Evolutionary conservation across 2,797 vertebrate genomes (phyloP).

Genomic region (Chrysolophus pictus): DNA sequence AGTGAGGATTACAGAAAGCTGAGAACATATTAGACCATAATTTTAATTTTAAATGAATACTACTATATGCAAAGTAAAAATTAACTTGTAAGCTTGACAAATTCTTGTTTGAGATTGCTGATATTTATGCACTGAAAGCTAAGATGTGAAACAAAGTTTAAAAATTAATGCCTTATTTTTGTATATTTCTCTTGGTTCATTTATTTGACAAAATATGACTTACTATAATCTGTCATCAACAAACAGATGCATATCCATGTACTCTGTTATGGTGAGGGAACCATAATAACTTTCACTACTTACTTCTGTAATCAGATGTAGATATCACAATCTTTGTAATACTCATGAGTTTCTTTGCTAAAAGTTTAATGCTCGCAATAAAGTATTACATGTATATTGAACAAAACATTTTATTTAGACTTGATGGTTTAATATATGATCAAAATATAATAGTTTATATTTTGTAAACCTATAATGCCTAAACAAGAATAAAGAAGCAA

Average conservation of each 20-base stretch:
- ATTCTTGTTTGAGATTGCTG: not conserved
- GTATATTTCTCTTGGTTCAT: not conserved
- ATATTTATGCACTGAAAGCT: not conserved
- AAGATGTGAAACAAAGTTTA: not conserved
- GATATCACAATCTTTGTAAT: not conserved
- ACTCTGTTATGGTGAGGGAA: not conserved
- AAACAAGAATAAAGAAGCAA: not conserved
- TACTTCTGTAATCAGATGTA: not conserved
- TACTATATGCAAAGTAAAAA: not conserved
- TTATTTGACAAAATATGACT: not conserved
- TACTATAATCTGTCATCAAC: not conserved
- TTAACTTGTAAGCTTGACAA: not conserved
- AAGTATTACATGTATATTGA: not conserved
- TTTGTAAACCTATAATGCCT: not conserved
- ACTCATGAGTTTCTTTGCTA: not conserved
- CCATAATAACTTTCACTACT: not conserved
- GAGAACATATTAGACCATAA: not conserved
- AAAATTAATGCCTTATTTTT: not conserved
- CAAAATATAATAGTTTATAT: slow-evolving; percentile 1
- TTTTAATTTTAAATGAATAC: slow-evolving; percentile 24
- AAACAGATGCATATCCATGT: not conserved
- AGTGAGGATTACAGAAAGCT: not conserved
- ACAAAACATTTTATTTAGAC: slow-evolving; percentile 2
- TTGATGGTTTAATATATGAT: not conserved
- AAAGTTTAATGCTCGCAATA: slow-evolving; percentile 5